These are phyloP conservation scores for Chamaea fasciata DNA, from an alignment of 2,113 vertebrate species.

Conservation along the genomic window DNA sequence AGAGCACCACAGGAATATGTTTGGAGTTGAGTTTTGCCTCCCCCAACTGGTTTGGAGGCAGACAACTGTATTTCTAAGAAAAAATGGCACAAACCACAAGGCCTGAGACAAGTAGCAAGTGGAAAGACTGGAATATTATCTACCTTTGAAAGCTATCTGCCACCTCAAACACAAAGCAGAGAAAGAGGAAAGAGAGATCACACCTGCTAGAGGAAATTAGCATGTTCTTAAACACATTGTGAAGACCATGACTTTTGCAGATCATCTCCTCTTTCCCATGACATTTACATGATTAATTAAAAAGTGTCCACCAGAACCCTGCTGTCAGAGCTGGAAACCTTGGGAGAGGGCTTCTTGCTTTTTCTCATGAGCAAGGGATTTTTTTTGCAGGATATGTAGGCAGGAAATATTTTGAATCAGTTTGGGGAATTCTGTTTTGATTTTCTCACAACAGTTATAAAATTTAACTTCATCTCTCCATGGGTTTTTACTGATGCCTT, in stretches of 20 bases:
- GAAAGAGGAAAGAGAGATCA: neutral
- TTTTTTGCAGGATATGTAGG: neutral
- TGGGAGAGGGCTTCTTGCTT: neutral
- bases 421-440: neutral
- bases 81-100: neutral
- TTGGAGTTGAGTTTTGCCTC: neutral
- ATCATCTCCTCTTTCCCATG: neutral
- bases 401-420: neutral
- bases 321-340: neutral
- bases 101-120: neutral
- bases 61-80: neutral
- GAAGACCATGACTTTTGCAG: neutral
- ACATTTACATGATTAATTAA: neutral
- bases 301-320: neutral
- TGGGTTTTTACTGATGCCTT: neutral
- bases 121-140: neutral
- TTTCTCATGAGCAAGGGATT: neutral
- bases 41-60: neutral
- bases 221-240: neutral
- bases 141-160: neutral
- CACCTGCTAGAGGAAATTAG: neutral
- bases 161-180: neutral
- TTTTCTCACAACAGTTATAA: neutral
- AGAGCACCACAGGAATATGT: neutral
- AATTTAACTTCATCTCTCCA: neutral